These are phyloP conservation scores for Chironomus tepperi DNA, from an alignment of 1,140 invertebrate species.

Conservation along the genomic window DNA sequence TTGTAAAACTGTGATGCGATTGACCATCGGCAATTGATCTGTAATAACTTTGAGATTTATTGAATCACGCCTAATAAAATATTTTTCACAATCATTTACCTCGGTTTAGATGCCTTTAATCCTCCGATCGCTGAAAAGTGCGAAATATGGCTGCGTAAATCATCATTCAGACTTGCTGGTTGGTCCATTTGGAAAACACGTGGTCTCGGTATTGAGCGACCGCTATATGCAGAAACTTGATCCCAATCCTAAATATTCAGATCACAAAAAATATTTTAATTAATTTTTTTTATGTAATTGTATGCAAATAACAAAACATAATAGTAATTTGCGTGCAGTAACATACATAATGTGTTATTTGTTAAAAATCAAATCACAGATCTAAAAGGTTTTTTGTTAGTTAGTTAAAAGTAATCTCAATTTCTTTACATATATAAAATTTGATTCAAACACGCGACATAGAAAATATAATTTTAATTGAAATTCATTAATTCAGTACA, in stretches of 20 bases:
- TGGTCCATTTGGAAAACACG: slow-evolving; percentile 67
- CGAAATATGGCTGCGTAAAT: slow-evolving; percentile 55
- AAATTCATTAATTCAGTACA: no score
- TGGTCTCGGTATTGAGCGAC: slow-evolving; percentile 76
- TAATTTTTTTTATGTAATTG: no score
- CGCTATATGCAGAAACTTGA: slow-evolving; percentile 84
- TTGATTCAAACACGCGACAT: no score
- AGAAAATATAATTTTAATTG: no score
- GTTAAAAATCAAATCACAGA: no score
- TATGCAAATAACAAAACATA: no score
- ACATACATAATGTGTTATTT: no score
- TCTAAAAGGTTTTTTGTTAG: no score
- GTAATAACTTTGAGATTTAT: slow-evolving; percentile 30
- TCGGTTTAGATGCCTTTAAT: slow-evolving; percentile 42
- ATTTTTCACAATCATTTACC: slow-evolving; percentile 32
- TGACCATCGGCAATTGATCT: slow-evolving; percentile 71
- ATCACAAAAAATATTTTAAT: no score
- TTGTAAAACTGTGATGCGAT: slow-evolving; percentile 75
- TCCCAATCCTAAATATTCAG: slow-evolving; percentile 67
- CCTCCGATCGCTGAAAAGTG: slow-evolving; percentile 47
- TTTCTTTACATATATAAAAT: no score
- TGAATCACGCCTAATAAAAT: slow-evolving; percentile 34
- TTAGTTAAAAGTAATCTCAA: no score
- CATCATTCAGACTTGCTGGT: slow-evolving; percentile 50
- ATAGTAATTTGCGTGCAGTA: no score